A percentile compares a stretch with the other conserved stretches of the same genome.
Conservation (phyloP, 2,797 vertebrate genomes). For the Danio jaintianensis region DNA sequence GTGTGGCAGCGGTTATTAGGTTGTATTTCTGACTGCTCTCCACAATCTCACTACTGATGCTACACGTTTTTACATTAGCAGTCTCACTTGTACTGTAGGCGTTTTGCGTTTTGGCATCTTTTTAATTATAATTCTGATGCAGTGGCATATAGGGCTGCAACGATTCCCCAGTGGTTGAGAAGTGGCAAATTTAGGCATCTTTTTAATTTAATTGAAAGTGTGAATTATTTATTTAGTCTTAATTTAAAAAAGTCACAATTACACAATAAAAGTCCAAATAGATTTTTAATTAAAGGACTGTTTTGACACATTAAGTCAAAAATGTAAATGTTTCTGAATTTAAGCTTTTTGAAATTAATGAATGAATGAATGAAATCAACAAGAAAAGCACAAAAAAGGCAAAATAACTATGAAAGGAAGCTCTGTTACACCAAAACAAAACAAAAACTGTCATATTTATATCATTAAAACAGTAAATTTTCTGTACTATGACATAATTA, state of each 20-base stretch:
- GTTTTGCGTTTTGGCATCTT: not conserved
- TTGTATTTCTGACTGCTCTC: conserved; percentile 35
- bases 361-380: too few relatives aligned
- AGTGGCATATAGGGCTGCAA: not conserved
- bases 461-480: too few relatives aligned
- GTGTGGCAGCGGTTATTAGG: conserved; percentile 29
- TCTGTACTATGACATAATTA: not conserved
- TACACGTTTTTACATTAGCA: not conserved
- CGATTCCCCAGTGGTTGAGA: not conserved
- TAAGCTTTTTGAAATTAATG: too few relatives aligned
- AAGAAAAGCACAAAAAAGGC: not conserved
- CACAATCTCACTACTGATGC: not conserved
- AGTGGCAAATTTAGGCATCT: not conserved
- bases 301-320: too few relatives aligned
- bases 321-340: too few relatives aligned
- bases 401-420: not conserved
- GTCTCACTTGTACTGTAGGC: not conserved
- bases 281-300: too few relatives aligned
- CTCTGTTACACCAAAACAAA: too few relatives aligned
- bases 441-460: too few relatives aligned
- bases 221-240: too few relatives aligned
- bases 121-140: not conserved
- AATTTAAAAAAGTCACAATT: too few relatives aligned
- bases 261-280: too few relatives aligned
- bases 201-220: too few relatives aligned